Percentiles rank a stretch among this genome's conserved stretches.
Evolutionary conservation across 2,888 invertebrate genomes (phyloP).

Genomic region (Calameuta pallipes): DNA sequence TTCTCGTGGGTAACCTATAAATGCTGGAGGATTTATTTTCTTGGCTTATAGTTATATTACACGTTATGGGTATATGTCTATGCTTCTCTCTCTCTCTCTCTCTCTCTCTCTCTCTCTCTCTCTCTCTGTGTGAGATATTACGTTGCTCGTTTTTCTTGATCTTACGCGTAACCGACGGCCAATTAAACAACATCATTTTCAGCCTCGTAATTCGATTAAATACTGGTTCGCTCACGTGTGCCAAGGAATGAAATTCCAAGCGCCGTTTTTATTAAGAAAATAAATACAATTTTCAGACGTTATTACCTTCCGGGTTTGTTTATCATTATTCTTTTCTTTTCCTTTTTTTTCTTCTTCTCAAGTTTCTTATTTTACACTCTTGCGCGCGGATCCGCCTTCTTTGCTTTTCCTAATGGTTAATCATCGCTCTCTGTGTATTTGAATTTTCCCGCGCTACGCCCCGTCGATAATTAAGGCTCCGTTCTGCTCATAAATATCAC

Average conservation of each 20-base stretch:
- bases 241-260: neutral
- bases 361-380: neutral
- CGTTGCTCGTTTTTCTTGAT: neutral
- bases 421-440: neutral
- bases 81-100: slow-evolving; percentile 20
- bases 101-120: slow-evolving; percentile 9
- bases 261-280: neutral
- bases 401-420: neutral
- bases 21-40: neutral
- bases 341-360: neutral
- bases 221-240: neutral
- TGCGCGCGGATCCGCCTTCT: neutral
- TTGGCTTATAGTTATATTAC: neutral
- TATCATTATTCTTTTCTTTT: neutral
- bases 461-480: neutral
- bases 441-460: neutral
- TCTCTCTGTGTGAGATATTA: neutral
- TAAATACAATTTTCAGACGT: neutral
- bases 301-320: neutral
- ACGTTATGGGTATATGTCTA: slow-evolving; percentile 7
- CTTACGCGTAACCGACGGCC: neutral
- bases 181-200: neutral
- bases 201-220: neutral
- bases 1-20: neutral
- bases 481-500: neutral